Evolutionary conservation across 2,888 invertebrate species (phyloP).

Genomic region (Boloria selene): DNA sequence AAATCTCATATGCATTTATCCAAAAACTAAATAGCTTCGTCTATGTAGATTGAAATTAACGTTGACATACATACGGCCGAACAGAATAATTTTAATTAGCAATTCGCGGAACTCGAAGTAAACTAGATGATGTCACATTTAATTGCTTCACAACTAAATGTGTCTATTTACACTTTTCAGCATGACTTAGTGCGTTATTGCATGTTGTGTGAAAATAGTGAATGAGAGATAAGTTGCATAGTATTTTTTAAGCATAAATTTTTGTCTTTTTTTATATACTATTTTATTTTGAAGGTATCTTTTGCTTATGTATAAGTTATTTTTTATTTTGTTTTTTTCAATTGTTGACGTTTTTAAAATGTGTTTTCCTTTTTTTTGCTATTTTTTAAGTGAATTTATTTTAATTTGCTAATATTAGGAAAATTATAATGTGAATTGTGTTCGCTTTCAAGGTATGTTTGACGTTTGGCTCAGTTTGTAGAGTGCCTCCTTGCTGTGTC

Average conservation of each 20-base stretch:
- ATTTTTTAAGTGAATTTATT: too few species aligned
- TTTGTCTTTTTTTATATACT: not conserved
- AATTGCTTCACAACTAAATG: not conserved
- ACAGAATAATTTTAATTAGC: not conserved
- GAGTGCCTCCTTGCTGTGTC: too few species aligned
- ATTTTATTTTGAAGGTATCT: not conserved
- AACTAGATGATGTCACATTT: conserved; percentile 12
- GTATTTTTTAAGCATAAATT: not conserved
- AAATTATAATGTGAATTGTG: too few species aligned
- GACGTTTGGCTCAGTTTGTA: too few species aligned
- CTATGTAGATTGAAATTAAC: not conserved
- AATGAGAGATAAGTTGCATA: not conserved
- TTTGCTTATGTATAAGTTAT: too few species aligned
- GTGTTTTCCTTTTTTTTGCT: too few species aligned
- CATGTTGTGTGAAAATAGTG: conserved; percentile 12
- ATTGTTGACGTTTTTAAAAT: too few species aligned
- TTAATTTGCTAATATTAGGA: too few species aligned
- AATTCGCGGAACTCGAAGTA: not conserved
- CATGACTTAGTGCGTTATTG: conserved; percentile 12
- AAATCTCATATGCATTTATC: too few species aligned
- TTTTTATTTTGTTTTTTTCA: too few species aligned
- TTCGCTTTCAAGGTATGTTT: too few species aligned
- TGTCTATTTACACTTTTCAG: conserved; percentile 11
- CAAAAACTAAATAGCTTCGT: too few species aligned
- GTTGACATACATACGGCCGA: not conserved